Evolutionary conservation across 2,113 vertebrate genomes (phyloP), one percentile per base, ranked within the genome.

Genomic region (Tetrao urogallus): DNA sequence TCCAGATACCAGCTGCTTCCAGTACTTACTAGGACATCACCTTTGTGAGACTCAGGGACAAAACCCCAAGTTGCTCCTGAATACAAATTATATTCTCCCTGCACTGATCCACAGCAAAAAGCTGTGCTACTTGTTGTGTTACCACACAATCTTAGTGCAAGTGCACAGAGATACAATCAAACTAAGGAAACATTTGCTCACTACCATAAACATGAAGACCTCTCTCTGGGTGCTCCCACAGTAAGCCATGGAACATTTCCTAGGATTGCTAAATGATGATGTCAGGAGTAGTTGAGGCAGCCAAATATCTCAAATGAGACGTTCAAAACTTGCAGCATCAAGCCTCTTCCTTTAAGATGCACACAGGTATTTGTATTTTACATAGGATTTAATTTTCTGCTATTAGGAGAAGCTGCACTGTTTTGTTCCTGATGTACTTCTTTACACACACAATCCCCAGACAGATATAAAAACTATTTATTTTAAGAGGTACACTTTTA

Each of bases 141-240:
- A 43, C 42, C 42, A 43, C 42, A 43, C 15, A 88, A 86, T 57
- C 61, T 77, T 64, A 1, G 5, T 65, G 61, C 65, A 90, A 60
- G 86, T 43, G 52, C 78, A 76, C 5, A 89, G 45, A 88, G 85
- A 89, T n/a, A 89, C 16, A 92, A 96, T 66, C 74, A 94, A 88
- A 86, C 47, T 77, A 58, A 85, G 91, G 82, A 92, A 96, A 86
- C 30, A 72, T 90, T 93, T 94, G 34, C 65, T 88, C 43, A 38
- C 69, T 60, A 28, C 38, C 87, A 88, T 42, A 82, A 87, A 77
- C 34, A 79, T 9, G 64, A 73, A 74, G 47, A 86, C 67, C 64
- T 80, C 79, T 81, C 87, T 81, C 77, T 2, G 34, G 66, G 82
- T 83, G 69, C 85, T 92, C 47, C 50, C 4, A 54, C 67, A 89